Percentiles rank a stretch among this genome's conserved stretches.
phyloP scores from a whole-genome alignment of 2,113 vertebrate genomes.

The Halcyon senegalensis region DNA sequence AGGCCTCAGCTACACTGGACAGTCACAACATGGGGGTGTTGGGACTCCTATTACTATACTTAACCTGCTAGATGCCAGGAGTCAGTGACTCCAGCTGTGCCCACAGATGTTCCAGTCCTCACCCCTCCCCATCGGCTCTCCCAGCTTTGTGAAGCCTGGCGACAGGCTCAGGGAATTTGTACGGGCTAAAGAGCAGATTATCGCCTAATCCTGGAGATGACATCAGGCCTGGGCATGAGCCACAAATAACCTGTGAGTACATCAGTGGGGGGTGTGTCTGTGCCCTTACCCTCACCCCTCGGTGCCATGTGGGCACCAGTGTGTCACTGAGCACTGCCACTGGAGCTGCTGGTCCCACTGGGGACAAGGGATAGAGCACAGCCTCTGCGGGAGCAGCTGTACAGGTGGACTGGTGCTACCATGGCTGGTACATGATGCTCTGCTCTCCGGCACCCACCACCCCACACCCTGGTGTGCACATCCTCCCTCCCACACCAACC shows the following conservation, averaged over 20 bases:
- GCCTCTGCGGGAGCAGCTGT: not conserved
- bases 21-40: rapidly evolving
- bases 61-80: not conserved
- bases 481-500: not conserved
- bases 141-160: rapidly evolving
- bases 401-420: rapidly evolving
- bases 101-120: not conserved
- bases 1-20: not conserved
- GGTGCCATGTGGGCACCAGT: rapidly evolving
- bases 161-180: not conserved
- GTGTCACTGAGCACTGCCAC: not conserved
- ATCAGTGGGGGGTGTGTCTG: rapidly evolving
- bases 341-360: rapidly evolving
- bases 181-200: not conserved
- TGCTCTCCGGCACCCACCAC: not conserved
- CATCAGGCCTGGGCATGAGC: not conserved
- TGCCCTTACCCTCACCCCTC: not conserved
- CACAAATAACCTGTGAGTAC: not conserved
- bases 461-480: rapidly evolving
- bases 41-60: not conserved
- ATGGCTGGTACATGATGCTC: rapidly evolving
- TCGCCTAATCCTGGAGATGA: conserved; percentile 1
- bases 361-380: not conserved
- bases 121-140: not conserved
- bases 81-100: not conserved